Conservation (phyloP, 2,888 invertebrate genomes). For the Eristalis tenax region DNA sequence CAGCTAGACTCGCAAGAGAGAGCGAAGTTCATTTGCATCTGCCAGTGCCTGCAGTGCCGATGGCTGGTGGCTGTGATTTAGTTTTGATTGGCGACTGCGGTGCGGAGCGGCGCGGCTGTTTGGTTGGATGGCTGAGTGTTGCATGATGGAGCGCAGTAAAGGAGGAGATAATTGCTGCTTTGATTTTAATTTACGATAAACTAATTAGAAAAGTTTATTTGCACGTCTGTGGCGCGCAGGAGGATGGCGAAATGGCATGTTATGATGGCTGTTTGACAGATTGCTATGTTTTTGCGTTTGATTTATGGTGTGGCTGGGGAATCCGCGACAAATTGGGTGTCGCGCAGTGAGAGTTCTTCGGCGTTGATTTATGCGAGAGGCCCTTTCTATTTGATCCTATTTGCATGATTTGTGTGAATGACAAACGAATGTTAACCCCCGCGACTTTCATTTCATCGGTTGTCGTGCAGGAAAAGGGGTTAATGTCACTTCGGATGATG, state of each 20-base stretch:
- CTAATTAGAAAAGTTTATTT: conserved; percentile 67
- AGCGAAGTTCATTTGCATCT: conserved; percentile 59
- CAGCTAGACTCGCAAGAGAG: conserved; percentile 12
- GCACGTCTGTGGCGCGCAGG: conserved; percentile 17
- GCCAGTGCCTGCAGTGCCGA: neutral
- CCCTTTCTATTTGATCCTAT: neutral
- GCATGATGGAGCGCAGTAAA: conserved; percentile 40
- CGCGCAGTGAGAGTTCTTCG: neutral
- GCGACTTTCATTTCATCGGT: neutral
- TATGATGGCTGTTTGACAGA: conserved; percentile 55
- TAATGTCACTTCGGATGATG: neutral
- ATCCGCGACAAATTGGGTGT: neutral
- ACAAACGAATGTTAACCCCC: neutral
- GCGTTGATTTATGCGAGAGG: neutral
- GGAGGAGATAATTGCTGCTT: conserved; percentile 61
- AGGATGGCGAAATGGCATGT: conserved; percentile 47
- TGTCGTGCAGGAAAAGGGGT: neutral
- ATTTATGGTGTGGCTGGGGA: neutral
- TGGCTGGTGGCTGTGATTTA: conserved; percentile 2
- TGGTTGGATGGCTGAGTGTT: conserved; percentile 27
- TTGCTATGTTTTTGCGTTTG: conserved; percentile 25
- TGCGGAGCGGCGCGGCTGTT: neutral
- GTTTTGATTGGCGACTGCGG: conserved; percentile 24
- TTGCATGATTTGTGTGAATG: neutral
- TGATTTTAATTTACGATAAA: conserved; percentile 68